Evolutionary conservation across 2,888 invertebrate genomes (phyloP).

Genomic region (Stenotaenia linearis): DNA sequence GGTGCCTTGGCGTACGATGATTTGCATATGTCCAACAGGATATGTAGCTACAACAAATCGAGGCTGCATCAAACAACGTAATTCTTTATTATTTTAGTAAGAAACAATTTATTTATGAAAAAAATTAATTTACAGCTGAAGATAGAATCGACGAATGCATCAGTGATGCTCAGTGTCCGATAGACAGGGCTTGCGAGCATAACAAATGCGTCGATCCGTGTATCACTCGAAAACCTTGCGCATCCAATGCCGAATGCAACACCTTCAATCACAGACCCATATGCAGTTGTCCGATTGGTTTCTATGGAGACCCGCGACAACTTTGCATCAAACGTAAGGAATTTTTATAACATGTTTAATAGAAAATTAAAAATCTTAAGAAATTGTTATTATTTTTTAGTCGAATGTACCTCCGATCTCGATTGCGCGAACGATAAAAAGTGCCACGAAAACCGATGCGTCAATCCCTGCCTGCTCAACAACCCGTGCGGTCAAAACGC

Average conservation of each 20-base stretch:
- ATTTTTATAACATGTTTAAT: neutral
- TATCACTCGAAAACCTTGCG: constrained; percentile 40
- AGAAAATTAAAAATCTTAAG: neutral
- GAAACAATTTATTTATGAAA: neutral
- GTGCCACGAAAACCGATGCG: constrained; percentile 38
- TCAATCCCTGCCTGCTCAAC: constrained; percentile 57
- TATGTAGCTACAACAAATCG: constrained; percentile 38
- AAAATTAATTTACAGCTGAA: neutral
- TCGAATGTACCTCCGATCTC: constrained; percentile 37
- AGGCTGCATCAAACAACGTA: constrained; percentile 36
- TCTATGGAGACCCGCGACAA: constrained; percentile 45
- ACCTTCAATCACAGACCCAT: constrained; percentile 67
- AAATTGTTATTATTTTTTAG: constrained; percentile 34
- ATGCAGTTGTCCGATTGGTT: constrained; percentile 77
- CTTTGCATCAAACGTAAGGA: constrained; percentile 38
- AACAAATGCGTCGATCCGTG: constrained; percentile 79
- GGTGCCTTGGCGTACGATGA: constrained; percentile 41
- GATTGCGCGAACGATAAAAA: constrained; percentile 39
- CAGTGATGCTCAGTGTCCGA: constrained; percentile 73
- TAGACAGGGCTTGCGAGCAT: constrained; percentile 72
- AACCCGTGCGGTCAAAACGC: constrained; percentile 81
- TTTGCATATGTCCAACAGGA: constrained; percentile 41
- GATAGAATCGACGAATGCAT: constrained; percentile 61
- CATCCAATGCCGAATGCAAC: constrained; percentile 44
- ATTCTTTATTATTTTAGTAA: neutral